phyloP scores from a whole-genome alignment of 2,888 invertebrate species.

The Polyploca ridens region DNA sequence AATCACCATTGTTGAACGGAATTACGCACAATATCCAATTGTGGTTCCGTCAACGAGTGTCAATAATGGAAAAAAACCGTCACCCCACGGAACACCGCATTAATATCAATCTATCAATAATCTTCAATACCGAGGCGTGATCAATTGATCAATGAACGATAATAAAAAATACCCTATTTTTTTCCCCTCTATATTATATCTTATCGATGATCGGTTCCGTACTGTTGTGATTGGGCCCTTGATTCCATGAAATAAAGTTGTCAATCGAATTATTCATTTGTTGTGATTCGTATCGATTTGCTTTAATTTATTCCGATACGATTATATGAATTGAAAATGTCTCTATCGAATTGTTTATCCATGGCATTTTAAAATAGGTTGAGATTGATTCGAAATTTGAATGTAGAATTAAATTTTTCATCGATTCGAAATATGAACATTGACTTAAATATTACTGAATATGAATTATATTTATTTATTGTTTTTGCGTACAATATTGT shows the following conservation, averaged over 20 bases:
- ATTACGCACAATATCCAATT: slow-evolving; percentile 75
- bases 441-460: too few species aligned
- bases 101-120: slow-evolving; percentile 83
- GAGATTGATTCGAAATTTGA: not conserved
- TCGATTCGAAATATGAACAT: not conserved
- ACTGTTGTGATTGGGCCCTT: slow-evolving; percentile 66
- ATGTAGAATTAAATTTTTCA: too few species aligned
- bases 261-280: slow-evolving; percentile 62
- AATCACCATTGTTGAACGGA: slow-evolving; percentile 62
- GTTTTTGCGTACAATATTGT: not conserved
- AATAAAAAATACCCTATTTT: slow-evolving; percentile 65
- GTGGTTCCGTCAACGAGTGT: slow-evolving; percentile 72
- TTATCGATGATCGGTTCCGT: slow-evolving; percentile 65
- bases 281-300: slow-evolving; percentile 36
- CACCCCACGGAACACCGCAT: slow-evolving; percentile 70
- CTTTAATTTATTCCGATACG: slow-evolving; percentile 46
- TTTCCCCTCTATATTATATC: slow-evolving; percentile 64
- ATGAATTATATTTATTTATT: not conserved
- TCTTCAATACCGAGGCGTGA: slow-evolving; percentile 78
- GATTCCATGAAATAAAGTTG: slow-evolving; percentile 59
- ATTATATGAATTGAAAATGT: slow-evolving; percentile 38
- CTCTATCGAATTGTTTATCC: slow-evolving; percentile 11
- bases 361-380: not conserved
- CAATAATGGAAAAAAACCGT: slow-evolving; percentile 63
- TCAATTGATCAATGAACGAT: slow-evolving; percentile 75